Percentiles rank a stretch among this genome's conserved stretches.
phyloP scores from a whole-genome alignment of 2,113 vertebrate genomes.

The Poecile atricapillus region DNA sequence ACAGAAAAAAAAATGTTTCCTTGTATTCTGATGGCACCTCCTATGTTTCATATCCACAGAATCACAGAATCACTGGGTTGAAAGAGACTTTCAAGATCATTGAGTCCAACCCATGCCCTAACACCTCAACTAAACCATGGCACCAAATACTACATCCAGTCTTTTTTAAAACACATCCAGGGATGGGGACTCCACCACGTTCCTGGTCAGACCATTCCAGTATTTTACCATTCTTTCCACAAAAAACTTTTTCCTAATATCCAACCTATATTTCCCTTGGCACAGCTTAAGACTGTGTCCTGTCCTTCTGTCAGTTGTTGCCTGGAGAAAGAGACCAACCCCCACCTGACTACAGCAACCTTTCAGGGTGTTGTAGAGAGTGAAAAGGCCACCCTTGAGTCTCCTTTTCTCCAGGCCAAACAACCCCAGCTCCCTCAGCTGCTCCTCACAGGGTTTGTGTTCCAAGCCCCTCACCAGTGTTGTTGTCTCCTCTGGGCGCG shows the following conservation, averaged over 20 bases:
- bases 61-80: neutral
- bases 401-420: neutral
- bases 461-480: neutral
- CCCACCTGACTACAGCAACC: neutral
- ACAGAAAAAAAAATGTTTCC: neutral
- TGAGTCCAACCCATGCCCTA: neutral
- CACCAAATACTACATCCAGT: rapidly evolving
- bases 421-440: rapidly evolving
- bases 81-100: neutral
- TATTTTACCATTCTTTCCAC: too few relatives aligned
- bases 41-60: neutral
- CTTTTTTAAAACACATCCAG: neutral
- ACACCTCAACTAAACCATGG: neutral
- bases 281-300: neutral
- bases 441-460: neutral
- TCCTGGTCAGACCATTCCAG: neutral
- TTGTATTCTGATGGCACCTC: neutral
- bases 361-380: neutral
- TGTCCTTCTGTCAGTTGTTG: neutral
- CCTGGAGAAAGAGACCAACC: neutral
- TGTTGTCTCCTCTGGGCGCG: rapidly evolving
- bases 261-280: neutral
- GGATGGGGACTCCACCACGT: neutral
- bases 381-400: neutral
- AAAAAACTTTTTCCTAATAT: neutral